Percentiles rank a stretch among this genome's conserved stretches.
phyloP scores from a whole-genome alignment of 1,140 invertebrate species.

The Sipha flava region DNA sequence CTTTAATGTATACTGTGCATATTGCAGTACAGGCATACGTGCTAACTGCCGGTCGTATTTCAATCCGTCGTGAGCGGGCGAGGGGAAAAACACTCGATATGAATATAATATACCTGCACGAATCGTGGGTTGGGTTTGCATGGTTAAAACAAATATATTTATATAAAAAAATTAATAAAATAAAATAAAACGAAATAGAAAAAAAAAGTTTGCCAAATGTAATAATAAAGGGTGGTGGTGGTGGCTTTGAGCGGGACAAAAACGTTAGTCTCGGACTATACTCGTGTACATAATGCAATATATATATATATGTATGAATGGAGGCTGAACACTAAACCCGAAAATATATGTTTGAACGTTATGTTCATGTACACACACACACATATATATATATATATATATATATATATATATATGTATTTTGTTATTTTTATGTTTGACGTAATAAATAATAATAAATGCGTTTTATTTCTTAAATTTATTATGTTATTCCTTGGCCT shows the following conservation, averaged over 20 bases:
- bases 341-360: too few relatives aligned
- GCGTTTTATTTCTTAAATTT: constrained; percentile 13
- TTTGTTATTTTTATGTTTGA: neutral
- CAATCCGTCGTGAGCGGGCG: too few relatives aligned
- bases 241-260: too few relatives aligned
- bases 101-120: neutral
- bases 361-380: too few relatives aligned
- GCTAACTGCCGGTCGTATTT: neutral
- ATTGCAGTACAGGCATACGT: too few relatives aligned
- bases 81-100: neutral
- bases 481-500: neutral
- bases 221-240: neutral
- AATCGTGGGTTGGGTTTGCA: neutral
- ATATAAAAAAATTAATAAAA: too few relatives aligned
- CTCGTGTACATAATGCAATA: too few relatives aligned
- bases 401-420: neutral
- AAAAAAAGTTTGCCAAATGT: neutral
- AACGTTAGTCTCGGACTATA: neutral
- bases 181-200: neutral
- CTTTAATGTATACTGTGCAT: too few relatives aligned
- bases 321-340: neutral
- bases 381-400: too few relatives aligned
- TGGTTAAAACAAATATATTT: too few relatives aligned
- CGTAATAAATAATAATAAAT: constrained; percentile 19
- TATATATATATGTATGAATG: neutral